These are phyloP conservation scores for Apomyelois bistriatella DNA, from an alignment of 2,888 invertebrate species.

Conservation along the genomic window DNA sequence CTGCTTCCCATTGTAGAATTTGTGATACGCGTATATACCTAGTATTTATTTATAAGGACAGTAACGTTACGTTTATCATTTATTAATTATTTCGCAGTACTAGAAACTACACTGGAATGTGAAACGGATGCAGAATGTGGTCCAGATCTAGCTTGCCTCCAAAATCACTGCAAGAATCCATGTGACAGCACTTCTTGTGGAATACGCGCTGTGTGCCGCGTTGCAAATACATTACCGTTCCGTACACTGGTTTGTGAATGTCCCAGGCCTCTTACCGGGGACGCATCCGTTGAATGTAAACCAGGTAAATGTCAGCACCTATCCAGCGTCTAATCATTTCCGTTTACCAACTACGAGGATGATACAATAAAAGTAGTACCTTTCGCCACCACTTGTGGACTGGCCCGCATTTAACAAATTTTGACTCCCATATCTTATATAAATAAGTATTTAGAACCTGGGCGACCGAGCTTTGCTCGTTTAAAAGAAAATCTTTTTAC, in stretches of 20 bases:
- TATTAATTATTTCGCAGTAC: slow-evolving; percentile 5
- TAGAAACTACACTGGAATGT: slow-evolving; percentile 81
- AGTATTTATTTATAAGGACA: too few species aligned
- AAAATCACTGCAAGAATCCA: slow-evolving; percentile 88
- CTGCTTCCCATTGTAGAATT: too few species aligned
- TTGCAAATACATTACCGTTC: slow-evolving; percentile 91
- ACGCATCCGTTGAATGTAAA: slow-evolving; percentile 91
- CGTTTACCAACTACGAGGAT: too few species aligned
- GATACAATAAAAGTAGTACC: too few species aligned
- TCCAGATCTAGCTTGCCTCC: slow-evolving; percentile 91
- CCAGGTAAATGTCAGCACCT: slow-evolving; percentile 81
- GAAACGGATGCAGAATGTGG: slow-evolving; percentile 90
- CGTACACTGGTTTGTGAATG: slow-evolving; percentile 94
- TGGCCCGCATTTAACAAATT: too few species aligned
- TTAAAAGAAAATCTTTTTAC: too few species aligned
- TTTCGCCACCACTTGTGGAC: too few species aligned
- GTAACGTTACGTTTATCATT: background rate
- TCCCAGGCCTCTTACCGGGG: slow-evolving; percentile 89
- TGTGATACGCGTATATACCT: too few species aligned
- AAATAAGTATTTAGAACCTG: too few species aligned
- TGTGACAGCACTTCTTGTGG: slow-evolving; percentile 91
- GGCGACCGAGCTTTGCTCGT: too few species aligned
- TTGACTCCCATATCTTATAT: too few species aligned
- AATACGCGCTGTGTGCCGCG: slow-evolving; percentile 88
- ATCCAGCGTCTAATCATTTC: too few species aligned